phyloP scores from a whole-genome alignment of 2,888 invertebrate genomes.

The Eilema griseolum region DNA sequence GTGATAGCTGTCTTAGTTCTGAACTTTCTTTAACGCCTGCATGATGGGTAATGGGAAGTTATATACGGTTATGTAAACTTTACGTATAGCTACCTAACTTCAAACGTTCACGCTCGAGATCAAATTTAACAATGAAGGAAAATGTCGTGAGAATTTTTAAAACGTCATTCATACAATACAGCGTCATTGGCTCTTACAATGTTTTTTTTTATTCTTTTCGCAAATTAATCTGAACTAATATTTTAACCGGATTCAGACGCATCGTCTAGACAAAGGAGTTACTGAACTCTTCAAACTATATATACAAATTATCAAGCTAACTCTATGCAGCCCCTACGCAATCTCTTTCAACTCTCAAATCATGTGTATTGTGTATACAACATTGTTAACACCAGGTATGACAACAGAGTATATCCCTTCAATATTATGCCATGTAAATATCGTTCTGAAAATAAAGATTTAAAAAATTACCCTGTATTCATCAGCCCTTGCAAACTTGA shows the following conservation, averaged over 20 bases:
- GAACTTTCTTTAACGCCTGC: slow-evolving; percentile 20
- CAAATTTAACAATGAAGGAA: slow-evolving; percentile 7
- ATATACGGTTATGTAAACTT: slow-evolving; percentile 11
- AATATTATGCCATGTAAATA: neutral
- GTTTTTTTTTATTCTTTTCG: neutral
- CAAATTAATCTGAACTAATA: neutral
- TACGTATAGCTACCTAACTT: slow-evolving; percentile 4
- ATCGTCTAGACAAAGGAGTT: neutral
- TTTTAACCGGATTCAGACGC: neutral
- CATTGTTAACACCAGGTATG: too few species aligned
- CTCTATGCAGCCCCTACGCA: neutral
- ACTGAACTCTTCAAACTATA: neutral
- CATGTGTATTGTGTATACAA: too few species aligned
- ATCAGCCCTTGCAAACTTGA: neutral
- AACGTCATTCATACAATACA: neutral
- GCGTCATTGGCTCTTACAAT: neutral
- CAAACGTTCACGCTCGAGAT: slow-evolving; percentile 1
- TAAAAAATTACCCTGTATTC: neutral
- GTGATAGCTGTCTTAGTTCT: slow-evolving; percentile 16
- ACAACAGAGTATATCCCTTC: neutral
- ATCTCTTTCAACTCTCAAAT: too few species aligned
- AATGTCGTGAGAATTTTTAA: slow-evolving; percentile 1
- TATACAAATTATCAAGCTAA: neutral
- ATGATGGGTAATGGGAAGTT: slow-evolving; percentile 11
- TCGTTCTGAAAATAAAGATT: neutral